Evolutionary conservation across 1,140 invertebrate species (phyloP).

Genomic region (Drosophila chauvacae): DNA sequence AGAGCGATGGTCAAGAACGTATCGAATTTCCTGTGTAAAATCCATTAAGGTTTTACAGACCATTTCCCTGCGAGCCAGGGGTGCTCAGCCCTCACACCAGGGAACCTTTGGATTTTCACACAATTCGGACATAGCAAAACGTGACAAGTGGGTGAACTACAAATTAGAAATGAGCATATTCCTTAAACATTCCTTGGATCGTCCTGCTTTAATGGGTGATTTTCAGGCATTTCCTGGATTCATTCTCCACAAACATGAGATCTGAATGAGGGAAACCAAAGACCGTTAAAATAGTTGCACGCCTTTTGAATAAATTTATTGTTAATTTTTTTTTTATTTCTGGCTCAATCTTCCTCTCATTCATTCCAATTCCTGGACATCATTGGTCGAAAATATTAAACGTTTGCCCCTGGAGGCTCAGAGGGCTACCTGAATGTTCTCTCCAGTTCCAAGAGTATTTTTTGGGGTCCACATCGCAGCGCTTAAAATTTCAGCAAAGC

Average conservation of each 20-base stretch:
- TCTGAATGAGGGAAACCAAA: conserved; percentile 9
- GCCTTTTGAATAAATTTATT: conserved; percentile 27
- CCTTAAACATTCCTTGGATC: neutral
- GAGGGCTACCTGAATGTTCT: conserved; percentile 40
- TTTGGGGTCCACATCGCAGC: conserved; percentile 27
- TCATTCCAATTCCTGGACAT: conserved; percentile 35
- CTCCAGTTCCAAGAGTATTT: conserved; percentile 11
- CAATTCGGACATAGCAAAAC: neutral
- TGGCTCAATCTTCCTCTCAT: conserved; percentile 15
- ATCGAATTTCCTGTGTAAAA: conserved; percentile 31
- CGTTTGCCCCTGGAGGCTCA: conserved; percentile 28
- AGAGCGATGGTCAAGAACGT: neutral
- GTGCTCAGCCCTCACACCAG: neutral
- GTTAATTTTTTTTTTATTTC: conserved; percentile 6
- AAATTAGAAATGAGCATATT: conserved; percentile 3
- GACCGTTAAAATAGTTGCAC: conserved; percentile 51
- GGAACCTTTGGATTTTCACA: conserved; percentile 6
- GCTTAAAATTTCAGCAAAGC: conserved; percentile 69
- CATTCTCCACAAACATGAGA: neutral
- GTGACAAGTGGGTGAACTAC: conserved; percentile 2
- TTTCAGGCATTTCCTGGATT: conserved; percentile 26
- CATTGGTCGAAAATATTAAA: conserved; percentile 38
- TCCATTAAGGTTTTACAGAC: conserved; percentile 7
- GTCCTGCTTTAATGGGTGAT: conserved; percentile 10
- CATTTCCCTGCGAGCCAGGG: conserved; percentile 8